Evolutionary conservation across 2,888 invertebrate genomes (phyloP), one percentile per base, ranked within the genome.

Genomic region (Drosophila sordidapex): DNA sequence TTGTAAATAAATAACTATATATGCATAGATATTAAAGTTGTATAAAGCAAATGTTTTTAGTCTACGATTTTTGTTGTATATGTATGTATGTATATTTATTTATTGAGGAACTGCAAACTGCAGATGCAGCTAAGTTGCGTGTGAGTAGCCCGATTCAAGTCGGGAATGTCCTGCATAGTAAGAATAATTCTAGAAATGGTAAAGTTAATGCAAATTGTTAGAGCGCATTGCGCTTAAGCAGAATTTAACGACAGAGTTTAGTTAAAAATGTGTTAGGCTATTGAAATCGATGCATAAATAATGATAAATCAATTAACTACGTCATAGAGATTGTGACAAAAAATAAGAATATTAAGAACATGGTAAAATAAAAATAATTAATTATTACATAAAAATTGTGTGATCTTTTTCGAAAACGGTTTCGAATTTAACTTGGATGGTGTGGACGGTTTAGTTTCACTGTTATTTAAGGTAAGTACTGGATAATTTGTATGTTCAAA

Each of bases 191-290:
- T 43, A 64, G 38, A 49, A 63, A 57, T n/a, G 2, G 40, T 66
- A 69, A 52, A 67, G 54, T 79, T 62, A 59, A 81, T 67, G 74
- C 74, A 77, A 79, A 67, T 89, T 76, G 79, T 83, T 87, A 66
- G 70, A 67, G 33, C 43, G 68, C 57, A 81, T 61, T 76, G 68
- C 69, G 71, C 62, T 68, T 82, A 79, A 73, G 79, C 53, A 77
- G 74, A 75, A 74, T 62, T 58, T 85, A 87, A 73, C 65, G 70
- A 74, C 74, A 64, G 76, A 83, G 80, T 82, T 79, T 80, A 89
- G 81, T 74, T 83, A 68, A 63, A 80, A 74, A 69, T 83, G 82
- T 88, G 81, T 82, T 85, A 85, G 87, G 71, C 71, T 82, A 76
- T 62, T 70, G 27, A 70, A 61, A 70, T 67, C 71, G 64, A 85